Evolutionary conservation across 1,140 invertebrate species (phyloP).

Genomic region (Caenorhabditis inopinata): DNA sequence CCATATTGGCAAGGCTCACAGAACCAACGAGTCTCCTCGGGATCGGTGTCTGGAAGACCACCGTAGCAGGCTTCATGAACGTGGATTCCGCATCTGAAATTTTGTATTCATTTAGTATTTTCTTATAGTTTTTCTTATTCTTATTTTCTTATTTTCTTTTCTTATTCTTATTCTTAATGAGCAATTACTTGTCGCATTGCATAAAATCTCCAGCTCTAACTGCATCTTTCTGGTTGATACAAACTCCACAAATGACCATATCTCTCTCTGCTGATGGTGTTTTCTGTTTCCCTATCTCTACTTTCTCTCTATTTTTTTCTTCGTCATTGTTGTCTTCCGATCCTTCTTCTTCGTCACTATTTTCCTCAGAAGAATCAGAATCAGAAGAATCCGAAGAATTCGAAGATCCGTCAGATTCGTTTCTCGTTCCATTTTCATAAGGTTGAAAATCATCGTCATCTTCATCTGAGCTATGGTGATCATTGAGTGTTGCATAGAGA

Average conservation of each 20-base stretch:
- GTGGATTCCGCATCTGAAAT: background rate
- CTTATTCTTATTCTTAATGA: too few species aligned
- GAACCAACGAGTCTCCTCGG: slow-evolving; percentile 61
- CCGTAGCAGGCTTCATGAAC: background rate
- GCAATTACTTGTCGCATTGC: background rate
- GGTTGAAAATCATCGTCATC: background rate
- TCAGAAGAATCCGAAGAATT: too few species aligned
- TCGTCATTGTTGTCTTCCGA: background rate
- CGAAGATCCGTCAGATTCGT: background rate
- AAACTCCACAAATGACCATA: background rate
- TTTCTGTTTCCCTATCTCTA: background rate
- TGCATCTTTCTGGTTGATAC: background rate
- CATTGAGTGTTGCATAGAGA: background rate
- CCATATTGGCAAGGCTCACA: slow-evolving; percentile 70
- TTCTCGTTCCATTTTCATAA: background rate
- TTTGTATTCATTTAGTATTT: too few species aligned
- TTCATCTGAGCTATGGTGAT: background rate
- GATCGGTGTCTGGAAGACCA: background rate
- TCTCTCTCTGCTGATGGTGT: background rate
- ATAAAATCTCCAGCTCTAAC: background rate
- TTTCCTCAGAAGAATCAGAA: background rate
- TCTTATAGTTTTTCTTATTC: too few species aligned
- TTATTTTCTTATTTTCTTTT: too few species aligned
- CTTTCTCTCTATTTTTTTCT: background rate
- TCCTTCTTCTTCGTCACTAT: background rate